Conservation (phyloP, 2,888 invertebrate genomes). For the Pristionchus maxplancki region DNA sequence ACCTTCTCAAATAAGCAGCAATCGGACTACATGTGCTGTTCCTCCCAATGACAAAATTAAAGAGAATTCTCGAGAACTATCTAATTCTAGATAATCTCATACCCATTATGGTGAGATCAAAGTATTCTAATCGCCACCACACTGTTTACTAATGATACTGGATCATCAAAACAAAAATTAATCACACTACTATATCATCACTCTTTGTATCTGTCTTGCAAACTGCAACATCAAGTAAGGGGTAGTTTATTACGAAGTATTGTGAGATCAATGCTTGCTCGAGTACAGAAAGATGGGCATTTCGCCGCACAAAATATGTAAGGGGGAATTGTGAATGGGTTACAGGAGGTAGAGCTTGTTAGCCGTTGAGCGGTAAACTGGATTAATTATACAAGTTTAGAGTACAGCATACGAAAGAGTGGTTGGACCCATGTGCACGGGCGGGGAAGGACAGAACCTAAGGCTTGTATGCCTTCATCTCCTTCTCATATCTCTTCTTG, state of each 20-base stretch:
- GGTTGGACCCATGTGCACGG: slow-evolving; percentile 52
- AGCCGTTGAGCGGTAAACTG: slow-evolving; percentile 12
- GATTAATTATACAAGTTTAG: slow-evolving; percentile 6
- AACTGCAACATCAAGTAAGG: too few species aligned
- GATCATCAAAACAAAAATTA: too few species aligned
- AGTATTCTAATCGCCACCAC: too few species aligned
- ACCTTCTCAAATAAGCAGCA: too few species aligned
- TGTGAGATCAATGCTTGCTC: not conserved
- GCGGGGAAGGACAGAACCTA: not conserved
- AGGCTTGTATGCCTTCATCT: slow-evolving; percentile 90
- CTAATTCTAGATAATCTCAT: too few species aligned
- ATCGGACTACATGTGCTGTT: too few species aligned
- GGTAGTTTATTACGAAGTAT: not conserved
- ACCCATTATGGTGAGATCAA: too few species aligned
- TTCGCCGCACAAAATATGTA: not conserved
- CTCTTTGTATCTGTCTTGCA: too few species aligned
- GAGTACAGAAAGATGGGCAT: not conserved
- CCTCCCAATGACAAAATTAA: too few species aligned
- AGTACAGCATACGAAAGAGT: not conserved
- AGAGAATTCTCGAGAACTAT: too few species aligned
- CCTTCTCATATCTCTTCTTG: slow-evolving; percentile 89
- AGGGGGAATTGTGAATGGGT: not conserved
- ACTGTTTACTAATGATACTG: too few species aligned
- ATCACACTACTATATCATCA: too few species aligned
- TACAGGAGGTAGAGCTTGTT: slow-evolving; percentile 38